Conservation (phyloP, 2,113 vertebrate species). For the Plectropomus leopardus region DNA sequence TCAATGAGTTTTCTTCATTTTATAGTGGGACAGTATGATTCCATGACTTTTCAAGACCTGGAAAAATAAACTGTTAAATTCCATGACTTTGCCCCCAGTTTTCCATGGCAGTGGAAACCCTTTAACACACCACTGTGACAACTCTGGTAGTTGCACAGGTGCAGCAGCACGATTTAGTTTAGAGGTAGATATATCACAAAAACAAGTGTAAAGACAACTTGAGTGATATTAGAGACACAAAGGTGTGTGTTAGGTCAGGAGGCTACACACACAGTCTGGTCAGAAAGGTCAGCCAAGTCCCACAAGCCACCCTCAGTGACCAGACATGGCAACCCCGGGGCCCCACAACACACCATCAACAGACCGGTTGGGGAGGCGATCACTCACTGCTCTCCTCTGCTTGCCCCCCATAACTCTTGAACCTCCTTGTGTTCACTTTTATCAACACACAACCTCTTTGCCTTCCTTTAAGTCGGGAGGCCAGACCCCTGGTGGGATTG, state of each 20-base stretch:
- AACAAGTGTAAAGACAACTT: constrained; percentile 15
- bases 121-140: neutral
- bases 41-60: too few relatives aligned
- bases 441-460: neutral
- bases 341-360: constrained; percentile 3
- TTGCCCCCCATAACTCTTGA: constrained; percentile 10
- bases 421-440: neutral
- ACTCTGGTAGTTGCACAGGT: neutral
- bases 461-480: neutral
- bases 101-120: too few relatives aligned
- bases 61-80: too few relatives aligned
- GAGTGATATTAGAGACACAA: constrained; percentile 32
- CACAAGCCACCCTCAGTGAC: constrained; percentile 13
- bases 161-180: neutral
- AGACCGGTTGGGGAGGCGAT: constrained; percentile 21
- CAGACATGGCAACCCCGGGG: constrained; percentile 29
- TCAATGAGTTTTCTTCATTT: too few relatives aligned
- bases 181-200: neutral
- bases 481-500: neutral
- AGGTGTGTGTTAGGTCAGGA: constrained; percentile 45
- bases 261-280: constrained; percentile 55
- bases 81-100: too few relatives aligned
- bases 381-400: constrained; percentile 8
- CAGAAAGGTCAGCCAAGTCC: constrained; percentile 62
- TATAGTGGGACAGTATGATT: too few relatives aligned